A percentile compares a stretch with the other conserved stretches of the same genome.
phyloP scores from a whole-genome alignment of 2,888 invertebrate species.

The Dendrolimus pini region DNA sequence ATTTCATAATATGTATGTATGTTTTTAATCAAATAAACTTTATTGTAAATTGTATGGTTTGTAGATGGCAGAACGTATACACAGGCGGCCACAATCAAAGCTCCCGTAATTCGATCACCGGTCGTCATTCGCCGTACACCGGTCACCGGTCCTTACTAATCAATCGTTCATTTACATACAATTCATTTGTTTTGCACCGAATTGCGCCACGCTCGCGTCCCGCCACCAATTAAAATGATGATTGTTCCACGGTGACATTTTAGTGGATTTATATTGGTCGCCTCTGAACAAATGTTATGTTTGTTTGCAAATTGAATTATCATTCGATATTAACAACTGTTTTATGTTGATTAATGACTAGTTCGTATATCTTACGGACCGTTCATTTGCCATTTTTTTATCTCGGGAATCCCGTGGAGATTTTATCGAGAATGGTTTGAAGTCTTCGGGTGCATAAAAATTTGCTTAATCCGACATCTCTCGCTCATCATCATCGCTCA shows the following conservation, averaged over 20 bases:
- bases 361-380: too few species aligned
- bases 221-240: neutral
- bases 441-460: too few species aligned
- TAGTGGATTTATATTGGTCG: neutral
- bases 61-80: neutral
- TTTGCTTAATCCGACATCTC: too few species aligned
- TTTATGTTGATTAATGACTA: too few species aligned
- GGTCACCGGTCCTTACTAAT: conserved; percentile 19
- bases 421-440: too few species aligned
- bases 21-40: too few species aligned
- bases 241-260: neutral
- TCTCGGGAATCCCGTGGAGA: too few species aligned
- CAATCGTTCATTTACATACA: conserved; percentile 34
- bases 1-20: too few species aligned
- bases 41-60: too few species aligned
- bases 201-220: neutral
- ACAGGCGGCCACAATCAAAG: neutral
- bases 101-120: conserved; percentile 27
- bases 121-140: conserved; percentile 5
- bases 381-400: too few species aligned
- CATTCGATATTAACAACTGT: too few species aligned
- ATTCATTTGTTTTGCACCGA: conserved; percentile 28
- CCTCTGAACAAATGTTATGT: neutral
- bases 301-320: neutral
- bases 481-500: too few species aligned